Percentiles rank a stretch among this genome's conserved stretches.
Evolutionary conservation across 2,113 vertebrate genomes (phyloP).

Genomic region (Pelobates fuscus): DNA sequence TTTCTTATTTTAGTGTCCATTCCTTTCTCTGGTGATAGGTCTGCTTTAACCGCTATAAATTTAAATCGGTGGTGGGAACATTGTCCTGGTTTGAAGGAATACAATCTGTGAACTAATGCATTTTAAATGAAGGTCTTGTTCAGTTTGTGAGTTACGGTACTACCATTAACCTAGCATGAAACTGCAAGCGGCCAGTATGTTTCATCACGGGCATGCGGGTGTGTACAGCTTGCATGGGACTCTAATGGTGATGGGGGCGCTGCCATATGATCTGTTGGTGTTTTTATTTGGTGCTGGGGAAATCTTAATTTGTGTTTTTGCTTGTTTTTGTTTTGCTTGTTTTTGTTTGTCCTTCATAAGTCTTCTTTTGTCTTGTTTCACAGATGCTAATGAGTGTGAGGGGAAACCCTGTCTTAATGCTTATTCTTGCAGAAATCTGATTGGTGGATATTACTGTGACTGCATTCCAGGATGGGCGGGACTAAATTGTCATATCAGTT

Average conservation of each 20-base stretch:
- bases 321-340: constrained; percentile 52
- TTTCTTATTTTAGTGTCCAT: too few relatives aligned
- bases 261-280: constrained; percentile 55
- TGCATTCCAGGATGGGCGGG: constrained; percentile 95
- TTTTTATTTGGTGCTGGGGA: constrained; percentile 57
- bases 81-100: neutral
- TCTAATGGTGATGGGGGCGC: neutral
- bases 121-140: neutral
- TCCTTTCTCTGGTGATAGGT: too few relatives aligned
- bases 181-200: constrained; percentile 47
- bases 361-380: constrained; percentile 77
- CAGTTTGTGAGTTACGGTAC: neutral
- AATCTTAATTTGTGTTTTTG: constrained; percentile 55
- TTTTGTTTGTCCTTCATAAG: constrained; percentile 61
- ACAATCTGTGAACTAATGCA: neutral
- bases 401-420: constrained; percentile 91
- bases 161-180: constrained; percentile 33
- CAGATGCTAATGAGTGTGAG: constrained; percentile 96
- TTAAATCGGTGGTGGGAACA: neutral
- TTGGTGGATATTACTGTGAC: constrained; percentile 98
- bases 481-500: constrained; percentile 93
- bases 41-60: neutral
- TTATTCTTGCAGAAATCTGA: constrained; percentile 98
- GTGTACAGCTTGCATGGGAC: constrained; percentile 17
- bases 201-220: constrained; percentile 10